phyloP scores from a whole-genome alignment of 1,140 invertebrate species.

The Papilio xuthus region DNA sequence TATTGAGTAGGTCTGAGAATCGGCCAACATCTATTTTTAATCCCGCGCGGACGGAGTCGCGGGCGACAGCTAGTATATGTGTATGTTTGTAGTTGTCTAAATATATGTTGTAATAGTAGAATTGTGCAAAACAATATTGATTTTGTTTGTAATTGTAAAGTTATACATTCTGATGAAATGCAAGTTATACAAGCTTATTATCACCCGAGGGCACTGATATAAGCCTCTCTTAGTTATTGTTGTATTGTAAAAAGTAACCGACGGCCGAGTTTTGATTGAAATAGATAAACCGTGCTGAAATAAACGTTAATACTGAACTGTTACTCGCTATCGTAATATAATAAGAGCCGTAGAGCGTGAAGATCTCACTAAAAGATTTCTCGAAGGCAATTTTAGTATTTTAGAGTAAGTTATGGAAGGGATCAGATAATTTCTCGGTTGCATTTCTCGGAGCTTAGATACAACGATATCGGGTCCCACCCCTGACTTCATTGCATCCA shows the following conservation, averaged over 20 bases:
- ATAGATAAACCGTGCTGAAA: conserved; percentile 56
- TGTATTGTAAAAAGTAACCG: conserved; percentile 22
- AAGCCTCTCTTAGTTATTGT: conserved; percentile 13
- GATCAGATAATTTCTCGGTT: conserved; percentile 75
- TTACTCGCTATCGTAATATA: conserved; percentile 76
- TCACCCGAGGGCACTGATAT: conserved; percentile 23
- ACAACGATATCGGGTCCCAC: conserved; percentile 56
- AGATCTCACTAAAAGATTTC: conserved; percentile 77
- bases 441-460: conserved; percentile 68
- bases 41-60: too few relatives aligned
- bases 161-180: conserved; percentile 16
- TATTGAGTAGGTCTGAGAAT: too few relatives aligned
- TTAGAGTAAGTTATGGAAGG: conserved; percentile 76
- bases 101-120: background rate
- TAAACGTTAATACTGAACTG: conserved; percentile 75
- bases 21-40: too few relatives aligned
- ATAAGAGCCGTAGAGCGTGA: conserved; percentile 76
- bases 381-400: conserved; percentile 79
- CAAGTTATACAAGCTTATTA: conserved; percentile 14
- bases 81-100: background rate
- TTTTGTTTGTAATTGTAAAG: conserved; percentile 24
- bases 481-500: conserved; percentile 52
- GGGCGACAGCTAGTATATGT: too few relatives aligned
- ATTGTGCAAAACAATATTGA: conserved; percentile 21
- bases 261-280: conserved; percentile 39